Conservation (phyloP, 2,888 invertebrate species). For the Caradrina clavipalpis region DNA sequence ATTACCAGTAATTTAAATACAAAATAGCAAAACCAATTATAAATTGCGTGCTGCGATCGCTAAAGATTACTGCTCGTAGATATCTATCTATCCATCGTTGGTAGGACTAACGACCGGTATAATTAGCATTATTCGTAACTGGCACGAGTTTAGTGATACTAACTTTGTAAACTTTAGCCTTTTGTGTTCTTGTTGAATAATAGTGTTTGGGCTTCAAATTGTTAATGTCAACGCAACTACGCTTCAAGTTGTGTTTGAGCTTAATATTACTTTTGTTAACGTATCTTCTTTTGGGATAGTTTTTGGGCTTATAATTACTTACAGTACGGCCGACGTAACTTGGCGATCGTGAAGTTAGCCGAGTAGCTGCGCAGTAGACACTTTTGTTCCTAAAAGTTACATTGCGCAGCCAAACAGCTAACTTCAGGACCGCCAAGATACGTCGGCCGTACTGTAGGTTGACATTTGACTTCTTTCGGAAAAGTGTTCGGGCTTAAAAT, state of each 20-base stretch:
- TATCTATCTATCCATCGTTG: slow-evolving; percentile 10
- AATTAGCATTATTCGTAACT: slow-evolving; percentile 54
- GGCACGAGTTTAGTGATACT: slow-evolving; percentile 45
- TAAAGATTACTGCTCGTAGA: slow-evolving; percentile 31
- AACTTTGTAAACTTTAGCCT: slow-evolving; percentile 27
- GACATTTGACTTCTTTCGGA: too few species aligned
- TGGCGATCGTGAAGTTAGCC: too few species aligned
- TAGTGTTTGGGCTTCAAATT: slow-evolving; percentile 21
- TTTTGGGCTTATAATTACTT: too few species aligned
- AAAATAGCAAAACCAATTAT: slow-evolving; percentile 37
- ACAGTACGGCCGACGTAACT: too few species aligned
- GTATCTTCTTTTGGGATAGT: too few species aligned
- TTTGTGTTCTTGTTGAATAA: slow-evolving; percentile 33
- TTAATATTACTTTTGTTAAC: too few species aligned
- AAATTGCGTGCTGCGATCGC: slow-evolving; percentile 53
- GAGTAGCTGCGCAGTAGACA: too few species aligned
- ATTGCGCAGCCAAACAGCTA: too few species aligned
- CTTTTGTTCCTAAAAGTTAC: too few species aligned
- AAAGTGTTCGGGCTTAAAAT: too few species aligned
- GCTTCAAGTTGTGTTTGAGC: background rate
- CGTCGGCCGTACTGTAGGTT: too few species aligned
- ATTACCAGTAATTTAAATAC: slow-evolving; percentile 29
- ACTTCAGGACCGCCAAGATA: too few species aligned
- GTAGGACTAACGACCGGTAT: slow-evolving; percentile 32
- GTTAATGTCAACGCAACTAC: slow-evolving; percentile 1